Conservation (phyloP, 1,140 invertebrate genomes). For the Pachypsylla venusta region DNA sequence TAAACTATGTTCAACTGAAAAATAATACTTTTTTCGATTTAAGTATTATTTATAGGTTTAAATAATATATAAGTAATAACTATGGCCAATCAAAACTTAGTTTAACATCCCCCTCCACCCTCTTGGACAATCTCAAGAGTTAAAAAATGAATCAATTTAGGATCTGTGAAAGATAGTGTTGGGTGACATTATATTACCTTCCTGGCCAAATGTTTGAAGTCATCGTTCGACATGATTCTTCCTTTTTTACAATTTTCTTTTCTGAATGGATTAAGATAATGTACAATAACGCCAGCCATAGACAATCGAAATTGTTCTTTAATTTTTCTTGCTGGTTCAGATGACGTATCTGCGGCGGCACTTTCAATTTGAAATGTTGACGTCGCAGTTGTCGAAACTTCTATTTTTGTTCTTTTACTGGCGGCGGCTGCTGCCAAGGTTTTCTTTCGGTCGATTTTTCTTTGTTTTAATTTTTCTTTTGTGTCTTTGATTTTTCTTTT, state of each 20-base stretch:
- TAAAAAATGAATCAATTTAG: too few species aligned
- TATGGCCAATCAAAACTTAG: too few species aligned
- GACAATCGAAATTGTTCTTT: constrained; percentile 77
- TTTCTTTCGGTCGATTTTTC: constrained; percentile 27
- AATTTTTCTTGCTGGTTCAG: constrained; percentile 39
- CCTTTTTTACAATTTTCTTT: constrained; percentile 69
- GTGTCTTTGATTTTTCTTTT: constrained; percentile 56
- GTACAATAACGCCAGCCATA: constrained; percentile 81
- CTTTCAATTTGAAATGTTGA: constrained; percentile 20
- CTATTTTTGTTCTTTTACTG: neutral
- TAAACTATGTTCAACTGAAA: too few species aligned
- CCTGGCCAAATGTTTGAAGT: constrained; percentile 90
- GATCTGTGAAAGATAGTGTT: too few species aligned
- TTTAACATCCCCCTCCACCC: too few species aligned
- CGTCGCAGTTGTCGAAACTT: neutral
- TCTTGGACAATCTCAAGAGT: too few species aligned
- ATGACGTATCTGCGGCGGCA: constrained; percentile 34
- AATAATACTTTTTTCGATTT: too few species aligned
- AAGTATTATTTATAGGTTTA: too few species aligned
- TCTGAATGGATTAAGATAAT: constrained; percentile 76
- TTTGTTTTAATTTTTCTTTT: constrained; percentile 41
- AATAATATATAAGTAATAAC: too few species aligned
- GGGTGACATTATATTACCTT: too few species aligned
- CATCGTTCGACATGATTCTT: constrained; percentile 72
- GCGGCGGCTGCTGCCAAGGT: neutral